A percentile compares a stretch with the other conserved stretches of the same genome.
Conservation (phyloP, 2,113 vertebrate genomes). For the Cyanocitta stelleri region DNA sequence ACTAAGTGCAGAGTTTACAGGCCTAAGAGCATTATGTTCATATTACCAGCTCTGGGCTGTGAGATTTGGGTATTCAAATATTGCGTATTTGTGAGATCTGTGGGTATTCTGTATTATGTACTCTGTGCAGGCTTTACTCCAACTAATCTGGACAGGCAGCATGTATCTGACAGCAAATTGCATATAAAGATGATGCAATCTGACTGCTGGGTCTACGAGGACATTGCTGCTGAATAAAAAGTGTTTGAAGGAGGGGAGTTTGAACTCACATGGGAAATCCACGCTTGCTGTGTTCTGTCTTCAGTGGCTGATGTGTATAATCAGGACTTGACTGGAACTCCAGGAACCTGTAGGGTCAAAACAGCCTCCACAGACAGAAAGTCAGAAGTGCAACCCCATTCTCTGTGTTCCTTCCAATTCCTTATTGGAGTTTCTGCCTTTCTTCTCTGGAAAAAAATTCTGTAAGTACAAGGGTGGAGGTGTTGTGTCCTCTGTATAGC, state of each 20-base stretch:
- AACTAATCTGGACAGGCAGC: neutral
- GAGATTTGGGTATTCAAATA: neutral
- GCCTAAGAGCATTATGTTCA: neutral
- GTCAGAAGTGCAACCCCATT: neutral
- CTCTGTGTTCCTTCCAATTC: neutral
- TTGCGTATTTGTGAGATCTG: too few relatives aligned
- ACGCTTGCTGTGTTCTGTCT: neutral
- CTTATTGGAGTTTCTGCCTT: neutral
- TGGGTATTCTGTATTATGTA: neutral
- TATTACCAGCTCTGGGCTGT: neutral
- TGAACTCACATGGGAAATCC: neutral
- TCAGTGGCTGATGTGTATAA: neutral
- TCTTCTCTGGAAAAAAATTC: neutral
- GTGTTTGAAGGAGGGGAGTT: neutral
- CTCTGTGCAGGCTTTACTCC: neutral
- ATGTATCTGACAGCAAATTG: neutral
- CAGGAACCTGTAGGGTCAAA: neutral
- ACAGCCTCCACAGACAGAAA: neutral
- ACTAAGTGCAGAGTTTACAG: neutral
- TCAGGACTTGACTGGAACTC: neutral
- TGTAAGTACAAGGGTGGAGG: neutral
- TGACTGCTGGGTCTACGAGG: neutral
- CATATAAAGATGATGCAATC: neutral
- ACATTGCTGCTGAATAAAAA: neutral
- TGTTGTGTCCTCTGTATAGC: neutral